These are phyloP conservation scores for Macaria notata DNA, from an alignment of 2,888 invertebrate genomes.

Conservation along the genomic window DNA sequence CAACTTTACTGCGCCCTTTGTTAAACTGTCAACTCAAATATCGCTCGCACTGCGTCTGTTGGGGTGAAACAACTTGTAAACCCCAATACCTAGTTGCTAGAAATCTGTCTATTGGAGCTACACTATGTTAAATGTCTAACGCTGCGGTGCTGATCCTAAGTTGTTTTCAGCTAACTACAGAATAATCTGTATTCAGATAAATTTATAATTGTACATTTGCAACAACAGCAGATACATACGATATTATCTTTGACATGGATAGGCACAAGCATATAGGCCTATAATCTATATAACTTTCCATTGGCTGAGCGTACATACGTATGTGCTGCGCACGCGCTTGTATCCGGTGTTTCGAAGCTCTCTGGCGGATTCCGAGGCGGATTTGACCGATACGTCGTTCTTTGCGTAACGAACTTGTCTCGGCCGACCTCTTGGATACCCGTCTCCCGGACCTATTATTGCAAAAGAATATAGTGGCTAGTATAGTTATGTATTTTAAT, in stretches of 20 bases:
- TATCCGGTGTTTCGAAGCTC: constrained; percentile 21
- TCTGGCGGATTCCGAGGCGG: constrained; percentile 32
- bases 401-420: constrained; percentile 35
- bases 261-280: too few species aligned
- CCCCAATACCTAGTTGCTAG: background rate
- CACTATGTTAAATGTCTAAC: too few species aligned
- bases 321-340: background rate
- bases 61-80: background rate
- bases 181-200: too few species aligned
- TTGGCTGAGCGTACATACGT: too few species aligned
- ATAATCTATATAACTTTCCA: too few species aligned
- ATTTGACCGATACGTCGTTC: constrained; percentile 32
- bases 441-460: constrained; percentile 32
- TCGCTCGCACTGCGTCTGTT: background rate
- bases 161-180: too few species aligned
- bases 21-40: constrained; percentile 11
- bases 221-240: too few species aligned
- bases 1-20: constrained; percentile 10
- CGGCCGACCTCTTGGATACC: constrained; percentile 24
- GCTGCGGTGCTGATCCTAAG: too few species aligned
- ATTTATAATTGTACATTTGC: too few species aligned
- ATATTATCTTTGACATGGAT: too few species aligned
- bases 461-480: constrained; percentile 7
- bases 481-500: too few species aligned
- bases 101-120: too few species aligned